Conservation (phyloP, 2,888 invertebrate species). For the Nasonovia ribisnigri region DNA sequence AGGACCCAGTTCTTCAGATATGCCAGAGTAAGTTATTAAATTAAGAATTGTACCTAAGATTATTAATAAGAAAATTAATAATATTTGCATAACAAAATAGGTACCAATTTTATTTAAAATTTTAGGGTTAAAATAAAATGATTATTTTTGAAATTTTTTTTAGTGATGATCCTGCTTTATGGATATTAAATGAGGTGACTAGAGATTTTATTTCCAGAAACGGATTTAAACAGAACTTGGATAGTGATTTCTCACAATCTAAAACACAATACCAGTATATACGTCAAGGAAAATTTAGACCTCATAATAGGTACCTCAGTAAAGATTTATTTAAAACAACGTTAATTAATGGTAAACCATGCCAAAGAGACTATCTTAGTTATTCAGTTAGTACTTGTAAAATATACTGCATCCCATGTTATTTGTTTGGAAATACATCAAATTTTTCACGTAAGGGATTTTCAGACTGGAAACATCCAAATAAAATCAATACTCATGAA, state of each 20-base stretch:
- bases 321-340: conserved; percentile 23
- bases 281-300: not conserved
- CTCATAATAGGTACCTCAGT: not conserved
- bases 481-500: not conserved
- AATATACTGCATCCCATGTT: conserved; percentile 28
- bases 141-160: conserved; percentile 29
- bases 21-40: not conserved
- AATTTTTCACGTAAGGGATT: conserved; percentile 39
- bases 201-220: conserved; percentile 24
- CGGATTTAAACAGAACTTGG: conserved; percentile 30
- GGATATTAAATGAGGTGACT: conserved; percentile 30
- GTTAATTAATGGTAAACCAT: not conserved
- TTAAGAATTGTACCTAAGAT: not conserved
- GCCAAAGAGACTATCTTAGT: conserved; percentile 13
- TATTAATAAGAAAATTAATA: not conserved
- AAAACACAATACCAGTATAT: conserved; percentile 12
- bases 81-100: too few species aligned
- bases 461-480: conserved; percentile 43
- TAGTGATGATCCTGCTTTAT: conserved; percentile 36
- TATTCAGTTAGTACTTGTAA: conserved; percentile 34
- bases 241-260: not conserved
- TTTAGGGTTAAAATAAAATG: not conserved
- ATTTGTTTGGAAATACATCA: conserved; percentile 18
- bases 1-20: too few species aligned
- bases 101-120: not conserved